Percentiles rank a stretch among this genome's conserved stretches.
Conservation (phyloP, 2,888 invertebrate genomes). For the Lampropteryx suffumata region DNA sequence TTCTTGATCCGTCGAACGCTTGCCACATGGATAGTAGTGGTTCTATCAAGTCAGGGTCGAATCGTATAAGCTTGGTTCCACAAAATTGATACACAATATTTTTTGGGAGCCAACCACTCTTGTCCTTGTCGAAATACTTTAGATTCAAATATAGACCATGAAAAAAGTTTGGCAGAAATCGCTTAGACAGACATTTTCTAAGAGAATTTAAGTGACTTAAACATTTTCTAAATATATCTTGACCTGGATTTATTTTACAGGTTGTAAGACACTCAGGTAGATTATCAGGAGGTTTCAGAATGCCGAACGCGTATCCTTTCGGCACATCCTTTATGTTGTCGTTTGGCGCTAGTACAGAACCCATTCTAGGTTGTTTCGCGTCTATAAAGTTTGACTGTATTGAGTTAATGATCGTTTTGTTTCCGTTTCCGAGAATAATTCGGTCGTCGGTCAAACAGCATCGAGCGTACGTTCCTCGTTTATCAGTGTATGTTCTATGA, state of each 20-base stretch:
- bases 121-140: constrained; percentile 62
- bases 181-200: constrained; percentile 54
- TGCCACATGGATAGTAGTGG: constrained; percentile 70
- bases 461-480: constrained; percentile 71
- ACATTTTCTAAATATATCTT: constrained; percentile 67
- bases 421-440: constrained; percentile 56
- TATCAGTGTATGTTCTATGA: constrained; percentile 63
- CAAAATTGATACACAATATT: constrained; percentile 69
- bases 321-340: constrained; percentile 73
- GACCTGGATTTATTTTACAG: constrained; percentile 58
- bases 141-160: constrained; percentile 55
- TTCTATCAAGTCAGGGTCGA: constrained; percentile 74
- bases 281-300: constrained; percentile 62
- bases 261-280: constrained; percentile 68
- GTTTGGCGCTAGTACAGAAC: constrained; percentile 71
- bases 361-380: constrained; percentile 57
- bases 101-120: constrained; percentile 72
- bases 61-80: constrained; percentile 62
- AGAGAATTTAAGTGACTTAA: constrained; percentile 70
- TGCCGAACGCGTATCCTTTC: constrained; percentile 72
- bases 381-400: constrained; percentile 68
- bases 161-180: constrained; percentile 60
- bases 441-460: constrained; percentile 69
- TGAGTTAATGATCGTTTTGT: constrained; percentile 56
- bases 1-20: constrained; percentile 67